Percentiles rank a stretch among this genome's conserved stretches.
phyloP scores from a whole-genome alignment of 2,797 vertebrate genomes.

The Enteromius thamalakanensis region DNA sequence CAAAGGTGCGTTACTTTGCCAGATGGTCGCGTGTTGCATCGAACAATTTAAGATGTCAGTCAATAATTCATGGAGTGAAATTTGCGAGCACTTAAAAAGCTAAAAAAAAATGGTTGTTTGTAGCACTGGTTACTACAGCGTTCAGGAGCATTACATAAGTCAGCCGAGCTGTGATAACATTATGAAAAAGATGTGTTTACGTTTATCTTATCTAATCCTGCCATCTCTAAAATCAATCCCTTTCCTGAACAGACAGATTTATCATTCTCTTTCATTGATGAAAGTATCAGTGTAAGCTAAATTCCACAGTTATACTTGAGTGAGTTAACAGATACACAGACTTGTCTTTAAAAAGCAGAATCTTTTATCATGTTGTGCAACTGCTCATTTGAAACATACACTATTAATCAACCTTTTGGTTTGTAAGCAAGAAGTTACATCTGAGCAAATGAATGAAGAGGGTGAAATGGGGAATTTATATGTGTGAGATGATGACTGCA shows the following conservation, averaged over 20 bases:
- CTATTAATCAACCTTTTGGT: background rate
- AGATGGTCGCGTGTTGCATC: background rate
- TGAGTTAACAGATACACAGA: background rate
- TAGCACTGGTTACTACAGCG: background rate
- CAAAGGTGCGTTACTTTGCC: background rate
- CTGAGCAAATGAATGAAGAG: conserved; percentile 13
- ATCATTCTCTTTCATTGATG: background rate
- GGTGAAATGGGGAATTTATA: conserved; percentile 25
- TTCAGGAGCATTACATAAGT: conserved; percentile 30
- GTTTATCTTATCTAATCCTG: background rate
- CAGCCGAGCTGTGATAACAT: conserved; percentile 12
- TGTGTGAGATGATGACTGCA: conserved; percentile 25
- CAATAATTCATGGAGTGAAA: background rate
- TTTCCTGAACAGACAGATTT: background rate
- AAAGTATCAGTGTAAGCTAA: background rate
- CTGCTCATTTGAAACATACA: background rate
- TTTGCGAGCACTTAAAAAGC: background rate
- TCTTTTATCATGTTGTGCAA: background rate
- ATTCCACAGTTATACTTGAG: background rate
- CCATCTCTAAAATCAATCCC: conserved; percentile 16
- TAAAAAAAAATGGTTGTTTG: background rate
- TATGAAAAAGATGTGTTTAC: background rate
- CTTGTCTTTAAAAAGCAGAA: background rate
- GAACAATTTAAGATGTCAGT: background rate
- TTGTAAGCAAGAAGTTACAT: conserved; percentile 22